phyloP scores from a whole-genome alignment of 2,797 vertebrate species.

The Merluccius polli region DNA sequence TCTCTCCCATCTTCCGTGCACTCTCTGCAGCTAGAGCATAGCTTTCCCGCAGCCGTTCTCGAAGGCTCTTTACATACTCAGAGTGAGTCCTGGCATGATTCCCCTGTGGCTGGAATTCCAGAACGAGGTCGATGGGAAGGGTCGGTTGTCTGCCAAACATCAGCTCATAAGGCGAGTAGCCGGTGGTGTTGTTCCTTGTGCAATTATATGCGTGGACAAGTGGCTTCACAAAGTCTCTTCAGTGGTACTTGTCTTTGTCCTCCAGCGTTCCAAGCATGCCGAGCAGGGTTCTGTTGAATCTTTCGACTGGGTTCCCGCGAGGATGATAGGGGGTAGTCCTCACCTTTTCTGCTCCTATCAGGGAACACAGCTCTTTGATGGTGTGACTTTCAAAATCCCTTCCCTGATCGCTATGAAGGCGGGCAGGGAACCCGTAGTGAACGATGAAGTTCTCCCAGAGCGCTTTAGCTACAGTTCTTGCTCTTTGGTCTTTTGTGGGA shows the following conservation, averaged over 20 bases:
- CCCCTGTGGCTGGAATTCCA: not conserved
- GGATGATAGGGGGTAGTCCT: constrained; percentile 4
- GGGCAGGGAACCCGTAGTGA: not conserved
- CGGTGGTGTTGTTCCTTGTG: constrained; percentile 8
- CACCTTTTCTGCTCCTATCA: not conserved
- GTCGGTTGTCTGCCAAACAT: constrained; percentile 17
- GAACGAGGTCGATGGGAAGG: constrained; percentile 8
- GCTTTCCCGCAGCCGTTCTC: not conserved
- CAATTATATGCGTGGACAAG: constrained; percentile 20
- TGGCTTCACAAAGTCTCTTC: too few relatives aligned
- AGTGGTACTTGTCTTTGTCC: constrained; percentile 9
- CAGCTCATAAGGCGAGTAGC: constrained; percentile 7
- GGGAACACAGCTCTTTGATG: not conserved
- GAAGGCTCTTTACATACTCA: constrained; percentile 2
- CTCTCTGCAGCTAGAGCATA: not conserved
- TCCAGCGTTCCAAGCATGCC: not conserved
- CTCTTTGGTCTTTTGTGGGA: too few relatives aligned
- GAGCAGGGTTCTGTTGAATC: constrained; percentile 2
- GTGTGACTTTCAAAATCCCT: constrained; percentile 2
- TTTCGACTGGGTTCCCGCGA: constrained; percentile 20
- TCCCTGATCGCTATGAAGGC: constrained; percentile 5
- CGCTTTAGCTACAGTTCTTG: constrained; percentile 19
- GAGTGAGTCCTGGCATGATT: constrained; percentile 1
- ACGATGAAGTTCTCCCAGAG: too few relatives aligned
- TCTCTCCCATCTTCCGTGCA: not conserved